phyloP scores from a whole-genome alignment of 2,888 invertebrate species.

The Pollenia labialis region DNA sequence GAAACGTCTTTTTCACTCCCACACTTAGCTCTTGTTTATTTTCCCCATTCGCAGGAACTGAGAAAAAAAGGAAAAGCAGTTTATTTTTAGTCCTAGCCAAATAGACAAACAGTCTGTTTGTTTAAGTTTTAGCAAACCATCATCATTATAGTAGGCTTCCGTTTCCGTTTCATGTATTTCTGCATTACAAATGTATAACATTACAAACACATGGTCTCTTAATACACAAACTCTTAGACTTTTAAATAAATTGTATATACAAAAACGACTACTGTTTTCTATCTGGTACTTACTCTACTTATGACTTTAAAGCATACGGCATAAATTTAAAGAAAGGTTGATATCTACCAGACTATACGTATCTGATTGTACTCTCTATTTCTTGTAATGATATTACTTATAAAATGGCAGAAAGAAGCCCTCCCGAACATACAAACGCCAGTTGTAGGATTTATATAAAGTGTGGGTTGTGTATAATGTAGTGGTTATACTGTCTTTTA shows the following conservation, averaged over 20 bases:
- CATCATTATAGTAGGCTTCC: slow-evolving; percentile 74
- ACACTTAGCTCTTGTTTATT: slow-evolving; percentile 1
- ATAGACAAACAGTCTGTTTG: slow-evolving; percentile 38
- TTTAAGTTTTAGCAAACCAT: slow-evolving; percentile 70
- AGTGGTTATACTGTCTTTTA: slow-evolving; percentile 61
- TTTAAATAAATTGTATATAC: not conserved
- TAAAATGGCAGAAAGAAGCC: slow-evolving; percentile 28
- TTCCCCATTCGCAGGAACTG: slow-evolving; percentile 45
- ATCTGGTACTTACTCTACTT: slow-evolving; percentile 34
- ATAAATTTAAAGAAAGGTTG: slow-evolving; percentile 64
- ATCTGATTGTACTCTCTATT: slow-evolving; percentile 56
- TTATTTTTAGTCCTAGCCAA: slow-evolving; percentile 38
- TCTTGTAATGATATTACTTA: slow-evolving; percentile 62
- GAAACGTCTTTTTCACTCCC: slow-evolving; percentile 12
- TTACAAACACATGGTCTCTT: not conserved
- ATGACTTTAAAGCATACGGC: slow-evolving; percentile 67
- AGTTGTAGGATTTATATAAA: not conserved
- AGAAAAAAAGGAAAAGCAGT: slow-evolving; percentile 60
- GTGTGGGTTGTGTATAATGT: slow-evolving; percentile 57
- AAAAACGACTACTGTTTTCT: slow-evolving; percentile 25
- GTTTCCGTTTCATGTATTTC: slow-evolving; percentile 73
- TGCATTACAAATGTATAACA: slow-evolving; percentile 21
- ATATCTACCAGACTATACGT: slow-evolving; percentile 36
- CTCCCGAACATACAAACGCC: not conserved
- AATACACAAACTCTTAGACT: not conserved